These are phyloP conservation scores for Brachyrhaphis roseni DNA, from an alignment of 2,797 vertebrate species.

Conservation along the genomic window DNA sequence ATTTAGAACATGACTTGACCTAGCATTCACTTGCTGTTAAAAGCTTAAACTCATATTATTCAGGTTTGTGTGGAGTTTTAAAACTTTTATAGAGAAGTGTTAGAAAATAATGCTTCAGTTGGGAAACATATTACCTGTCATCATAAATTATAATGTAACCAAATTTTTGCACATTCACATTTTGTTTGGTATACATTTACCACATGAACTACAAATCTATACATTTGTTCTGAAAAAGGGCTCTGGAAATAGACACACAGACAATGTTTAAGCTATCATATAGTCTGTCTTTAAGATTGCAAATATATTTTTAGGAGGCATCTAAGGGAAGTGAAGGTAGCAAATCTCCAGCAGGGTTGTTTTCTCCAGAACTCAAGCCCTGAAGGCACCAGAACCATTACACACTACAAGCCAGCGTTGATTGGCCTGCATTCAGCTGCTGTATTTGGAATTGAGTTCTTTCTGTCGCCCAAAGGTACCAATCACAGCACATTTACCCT, in stretches of 20 bases:
- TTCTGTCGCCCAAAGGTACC: slow-evolving; percentile 79
- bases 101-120: background rate
- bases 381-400: slow-evolving; percentile 74
- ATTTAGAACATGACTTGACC: background rate
- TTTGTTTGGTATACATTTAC: background rate
- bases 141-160: background rate
- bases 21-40: background rate
- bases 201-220: background rate
- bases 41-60: background rate
- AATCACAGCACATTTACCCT: slow-evolving; percentile 76
- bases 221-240: background rate
- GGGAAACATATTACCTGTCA: background rate
- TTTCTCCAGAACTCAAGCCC: slow-evolving; percentile 63
- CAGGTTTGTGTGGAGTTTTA: background rate
- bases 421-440: slow-evolving; percentile 80
- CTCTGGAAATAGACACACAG: background rate
- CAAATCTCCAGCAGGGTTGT: slow-evolving; percentile 61
- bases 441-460: slow-evolving; percentile 81
- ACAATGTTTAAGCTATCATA: background rate
- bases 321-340: slow-evolving; percentile 43
- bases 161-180: background rate
- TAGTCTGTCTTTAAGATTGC: slow-evolving; percentile 14
- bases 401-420: slow-evolving; percentile 75
- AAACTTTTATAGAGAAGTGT: background rate
- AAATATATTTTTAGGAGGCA: slow-evolving; percentile 43